Base-by-base conservation (phyloP, 2,888 invertebrate genomes). In the Bellardia pandia region DNA sequence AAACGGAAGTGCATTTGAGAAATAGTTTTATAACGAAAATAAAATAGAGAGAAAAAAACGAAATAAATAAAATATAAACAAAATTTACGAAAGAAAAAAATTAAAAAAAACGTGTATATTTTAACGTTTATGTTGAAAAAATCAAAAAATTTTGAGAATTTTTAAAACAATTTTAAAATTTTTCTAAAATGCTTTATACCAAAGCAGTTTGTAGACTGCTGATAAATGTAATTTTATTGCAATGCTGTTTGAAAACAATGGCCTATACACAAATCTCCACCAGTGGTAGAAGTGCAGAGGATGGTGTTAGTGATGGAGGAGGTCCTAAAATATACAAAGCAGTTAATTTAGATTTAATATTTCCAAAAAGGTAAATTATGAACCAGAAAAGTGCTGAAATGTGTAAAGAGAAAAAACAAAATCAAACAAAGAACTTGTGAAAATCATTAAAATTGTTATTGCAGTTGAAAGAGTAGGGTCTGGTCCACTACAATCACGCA, bases 271-370 rank as follows among this genome's bases (percentile, higher is more conserved):
- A 92, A 89, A 91, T 92, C 16, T 64, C 89, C 37, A 88, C 89
- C 14, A 90, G 89, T 51, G 45, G 13, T 45, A 13, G 91, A n/a
- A 88, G 84, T 66, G 88, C 79, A 16, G 83, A 16, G 0, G 45
- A 72, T 23, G 86, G 89, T 6, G 85, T 56, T 7, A 33, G 6
- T 0, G 45, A 72, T 23, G 86, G 89, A 3, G 90, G 90, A 74
- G 91, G 91, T 71, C 93, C 93, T 3, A 91, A 92, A 76, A 91
- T 93, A 2, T 93, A 89, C 66, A 93, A 92, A 86, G 91, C 93
- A 1, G 80, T 93, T 0, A 92, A 93, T 88, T 91, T 92, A 89
- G 93, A 93, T 90, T 89, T 93, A 86, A 91, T 93, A 86, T 93
- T 91, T 88, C 93, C 93, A 0, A 92, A 90, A 89, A 91, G 90